Evolutionary conservation across 2,113 vertebrate species (phyloP).

Genomic region (Fukomys damarensis): DNA sequence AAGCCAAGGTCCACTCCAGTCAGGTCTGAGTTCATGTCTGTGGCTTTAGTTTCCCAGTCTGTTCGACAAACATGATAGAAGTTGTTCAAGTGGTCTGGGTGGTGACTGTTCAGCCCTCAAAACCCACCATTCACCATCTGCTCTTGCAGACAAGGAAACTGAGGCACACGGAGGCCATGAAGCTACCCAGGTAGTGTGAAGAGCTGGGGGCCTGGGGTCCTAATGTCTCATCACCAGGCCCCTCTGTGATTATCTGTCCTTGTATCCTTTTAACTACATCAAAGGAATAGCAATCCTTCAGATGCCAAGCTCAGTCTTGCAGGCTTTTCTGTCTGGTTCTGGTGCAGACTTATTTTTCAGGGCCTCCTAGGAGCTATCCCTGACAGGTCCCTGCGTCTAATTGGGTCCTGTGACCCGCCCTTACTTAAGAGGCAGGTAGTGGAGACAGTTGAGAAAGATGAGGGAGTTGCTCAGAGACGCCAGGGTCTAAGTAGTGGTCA

Average conservation of each 20-base stretch:
- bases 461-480: fast-evolving
- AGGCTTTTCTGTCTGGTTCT: background rate
- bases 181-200: background rate
- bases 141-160: background rate
- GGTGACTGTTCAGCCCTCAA: background rate
- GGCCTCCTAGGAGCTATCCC: background rate
- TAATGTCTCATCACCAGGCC: background rate
- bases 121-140: background rate
- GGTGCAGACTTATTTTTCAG: background rate
- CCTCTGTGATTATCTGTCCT: background rate
- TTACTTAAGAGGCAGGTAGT: background rate
- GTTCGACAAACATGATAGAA: background rate
- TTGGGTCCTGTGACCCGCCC: background rate
- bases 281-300: background rate
- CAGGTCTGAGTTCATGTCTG: background rate
- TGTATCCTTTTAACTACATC: background rate
- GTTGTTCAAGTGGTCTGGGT: background rate
- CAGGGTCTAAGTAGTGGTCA: background rate
- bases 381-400: background rate
- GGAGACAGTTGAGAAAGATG: background rate
- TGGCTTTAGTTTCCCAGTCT: background rate
- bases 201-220: background rate
- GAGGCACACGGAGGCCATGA: background rate
- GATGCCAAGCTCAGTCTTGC: background rate
- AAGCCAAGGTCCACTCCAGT: background rate